These are phyloP conservation scores for Chironomus tepperi DNA, from an alignment of 1,140 invertebrate genomes.

Conservation along the genomic window DNA sequence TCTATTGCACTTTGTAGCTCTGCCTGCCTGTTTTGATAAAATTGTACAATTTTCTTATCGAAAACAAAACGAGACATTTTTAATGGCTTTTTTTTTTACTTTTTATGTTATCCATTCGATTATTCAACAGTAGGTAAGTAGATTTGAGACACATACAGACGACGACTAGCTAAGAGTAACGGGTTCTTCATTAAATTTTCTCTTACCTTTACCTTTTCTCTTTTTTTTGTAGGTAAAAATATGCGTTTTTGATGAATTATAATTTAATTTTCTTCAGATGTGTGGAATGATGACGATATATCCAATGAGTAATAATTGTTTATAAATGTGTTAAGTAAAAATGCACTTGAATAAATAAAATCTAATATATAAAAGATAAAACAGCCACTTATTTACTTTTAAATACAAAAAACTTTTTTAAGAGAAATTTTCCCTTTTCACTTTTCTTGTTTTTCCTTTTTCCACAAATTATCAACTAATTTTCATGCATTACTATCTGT, in stretches of 20 bases:
- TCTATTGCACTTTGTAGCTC: too few species aligned
- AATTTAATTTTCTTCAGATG: background rate
- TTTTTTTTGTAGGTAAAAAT: background rate
- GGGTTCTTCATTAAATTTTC: background rate
- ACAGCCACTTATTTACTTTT: conserved; percentile 8
- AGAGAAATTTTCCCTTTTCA: background rate
- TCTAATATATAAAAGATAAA: background rate
- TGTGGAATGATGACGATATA: conserved; percentile 6
- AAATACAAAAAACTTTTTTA: background rate
- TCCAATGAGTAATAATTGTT: conserved; percentile 5
- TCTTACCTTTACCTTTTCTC: background rate
- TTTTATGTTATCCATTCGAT: background rate
- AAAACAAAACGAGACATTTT: too few species aligned
- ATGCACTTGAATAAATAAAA: conserved; percentile 5
- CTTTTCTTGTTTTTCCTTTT: conserved; percentile 1
- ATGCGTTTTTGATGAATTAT: background rate
- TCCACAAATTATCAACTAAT: background rate
- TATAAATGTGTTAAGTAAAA: background rate
- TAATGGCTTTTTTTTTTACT: too few species aligned
- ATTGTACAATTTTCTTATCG: too few species aligned
- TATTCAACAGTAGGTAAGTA: background rate
- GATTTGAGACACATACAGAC: background rate
- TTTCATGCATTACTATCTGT: background rate
- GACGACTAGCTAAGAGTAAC: background rate
- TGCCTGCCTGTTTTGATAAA: too few species aligned